phyloP scores from a whole-genome alignment of 2,888 invertebrate genomes.

The Dysmachus trigonus region DNA sequence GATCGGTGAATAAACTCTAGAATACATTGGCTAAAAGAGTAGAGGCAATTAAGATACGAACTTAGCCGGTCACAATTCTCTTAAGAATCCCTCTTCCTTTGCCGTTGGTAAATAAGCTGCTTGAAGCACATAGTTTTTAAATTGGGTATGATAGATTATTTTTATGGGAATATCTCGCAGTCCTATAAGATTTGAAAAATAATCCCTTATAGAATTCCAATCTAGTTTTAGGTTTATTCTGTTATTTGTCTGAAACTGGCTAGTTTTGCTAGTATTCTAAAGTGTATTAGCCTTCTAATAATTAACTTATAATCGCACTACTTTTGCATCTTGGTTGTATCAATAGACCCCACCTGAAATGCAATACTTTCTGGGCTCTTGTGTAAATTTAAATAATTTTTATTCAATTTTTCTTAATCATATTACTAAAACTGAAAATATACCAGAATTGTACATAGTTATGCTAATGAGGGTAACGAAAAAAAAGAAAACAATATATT shows the following conservation, averaged over 20 bases:
- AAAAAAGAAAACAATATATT: neutral
- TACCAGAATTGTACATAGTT: neutral
- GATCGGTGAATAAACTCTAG: neutral
- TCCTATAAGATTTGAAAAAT: neutral
- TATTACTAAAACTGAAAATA: neutral
- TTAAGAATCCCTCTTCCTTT: neutral
- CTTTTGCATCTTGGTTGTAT: neutral
- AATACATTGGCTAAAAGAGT: neutral
- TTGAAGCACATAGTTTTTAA: too few species aligned
- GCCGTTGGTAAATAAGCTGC: too few species aligned
- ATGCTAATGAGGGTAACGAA: slow-evolving; percentile 1
- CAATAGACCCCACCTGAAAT: neutral
- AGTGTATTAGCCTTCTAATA: too few species aligned
- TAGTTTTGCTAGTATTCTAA: neutral
- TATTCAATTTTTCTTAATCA: neutral
- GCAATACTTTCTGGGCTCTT: neutral
- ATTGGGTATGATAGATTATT: too few species aligned
- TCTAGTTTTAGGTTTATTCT: too few species aligned
- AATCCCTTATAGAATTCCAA: neutral
- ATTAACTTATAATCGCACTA: too few species aligned
- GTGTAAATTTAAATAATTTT: slow-evolving; percentile 40
- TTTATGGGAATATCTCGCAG: too few species aligned
- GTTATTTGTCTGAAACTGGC: too few species aligned
- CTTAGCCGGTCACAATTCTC: neutral
- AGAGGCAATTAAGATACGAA: neutral